phyloP scores from a whole-genome alignment of 2,113 vertebrate species.

The Choloepus hoffmanni region DNA sequence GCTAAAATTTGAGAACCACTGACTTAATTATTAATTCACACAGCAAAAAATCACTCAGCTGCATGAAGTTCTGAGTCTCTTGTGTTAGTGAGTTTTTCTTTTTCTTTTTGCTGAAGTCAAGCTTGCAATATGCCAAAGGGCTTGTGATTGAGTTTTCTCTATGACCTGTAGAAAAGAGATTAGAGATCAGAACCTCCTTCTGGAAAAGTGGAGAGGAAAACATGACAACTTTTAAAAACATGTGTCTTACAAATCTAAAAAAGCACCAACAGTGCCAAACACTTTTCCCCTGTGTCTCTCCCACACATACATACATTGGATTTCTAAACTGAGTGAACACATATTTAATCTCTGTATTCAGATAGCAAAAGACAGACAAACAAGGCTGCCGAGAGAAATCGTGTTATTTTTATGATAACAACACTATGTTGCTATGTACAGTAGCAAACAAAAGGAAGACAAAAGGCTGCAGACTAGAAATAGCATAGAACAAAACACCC shows the following conservation, averaged over 20 bases:
- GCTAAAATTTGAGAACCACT: not conserved
- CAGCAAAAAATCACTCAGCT: not conserved
- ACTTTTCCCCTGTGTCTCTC: rapidly evolving
- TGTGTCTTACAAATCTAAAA: not conserved
- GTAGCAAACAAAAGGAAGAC: not conserved
- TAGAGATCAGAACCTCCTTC: not conserved
- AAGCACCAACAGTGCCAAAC: not conserved
- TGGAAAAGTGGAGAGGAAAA: not conserved
- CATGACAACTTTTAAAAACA: not conserved
- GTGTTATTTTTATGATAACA: conserved; percentile 16
- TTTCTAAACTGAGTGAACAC: not conserved
- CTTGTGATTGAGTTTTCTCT: not conserved
- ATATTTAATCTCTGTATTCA: not conserved
- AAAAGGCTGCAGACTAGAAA: not conserved
- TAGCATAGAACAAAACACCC: not conserved
- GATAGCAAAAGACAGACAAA: not conserved
- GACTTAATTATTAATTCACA: not conserved
- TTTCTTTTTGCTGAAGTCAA: not conserved
- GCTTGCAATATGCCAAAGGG: not conserved
- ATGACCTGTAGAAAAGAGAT: not conserved
- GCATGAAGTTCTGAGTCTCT: not conserved
- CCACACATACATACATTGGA: not conserved
- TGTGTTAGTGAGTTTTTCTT: not conserved
- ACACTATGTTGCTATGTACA: not conserved
- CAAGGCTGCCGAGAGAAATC: not conserved